Conservation (phyloP, 1,140 invertebrate genomes). For the Triops cancriformis region DNA sequence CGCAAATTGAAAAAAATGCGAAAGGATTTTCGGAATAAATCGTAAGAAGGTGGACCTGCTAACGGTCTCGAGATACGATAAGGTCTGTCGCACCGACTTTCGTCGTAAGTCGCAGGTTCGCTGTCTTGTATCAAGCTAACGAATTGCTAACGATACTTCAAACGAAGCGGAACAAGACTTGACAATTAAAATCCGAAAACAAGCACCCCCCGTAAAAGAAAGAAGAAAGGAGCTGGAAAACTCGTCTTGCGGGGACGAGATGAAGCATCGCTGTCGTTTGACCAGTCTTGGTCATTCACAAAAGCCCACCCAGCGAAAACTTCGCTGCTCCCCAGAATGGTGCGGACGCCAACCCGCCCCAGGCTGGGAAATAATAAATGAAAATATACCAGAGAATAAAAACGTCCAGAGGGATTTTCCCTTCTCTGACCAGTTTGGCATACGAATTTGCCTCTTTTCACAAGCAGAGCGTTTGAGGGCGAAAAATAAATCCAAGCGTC, state of each 20-base stretch:
- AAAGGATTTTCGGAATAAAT: too few relatives aligned
- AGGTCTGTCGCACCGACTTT: too few relatives aligned
- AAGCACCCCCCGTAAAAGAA: not conserved
- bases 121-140: not conserved
- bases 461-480: not conserved
- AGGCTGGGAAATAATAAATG: not conserved
- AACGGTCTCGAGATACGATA: too few relatives aligned
- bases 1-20: too few relatives aligned
- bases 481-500: not conserved
- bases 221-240: not conserved
- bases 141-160: not conserved
- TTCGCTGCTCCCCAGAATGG: not conserved
- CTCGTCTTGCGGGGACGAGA: not conserved
- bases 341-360: too few relatives aligned
- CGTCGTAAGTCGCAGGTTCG: too few relatives aligned
- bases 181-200: not conserved
- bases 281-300: constrained; percentile 6
- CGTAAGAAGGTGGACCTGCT: too few relatives aligned
- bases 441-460: not conserved
- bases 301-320: not conserved
- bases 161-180: not conserved
- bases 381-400: not conserved
- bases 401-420: not conserved
- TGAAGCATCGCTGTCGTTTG: not conserved
- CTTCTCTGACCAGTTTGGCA: not conserved